Evolutionary conservation across 2,797 vertebrate genomes (phyloP), one percentile per base, ranked within the genome.

Genomic region (Anniella stebbinsi): DNA sequence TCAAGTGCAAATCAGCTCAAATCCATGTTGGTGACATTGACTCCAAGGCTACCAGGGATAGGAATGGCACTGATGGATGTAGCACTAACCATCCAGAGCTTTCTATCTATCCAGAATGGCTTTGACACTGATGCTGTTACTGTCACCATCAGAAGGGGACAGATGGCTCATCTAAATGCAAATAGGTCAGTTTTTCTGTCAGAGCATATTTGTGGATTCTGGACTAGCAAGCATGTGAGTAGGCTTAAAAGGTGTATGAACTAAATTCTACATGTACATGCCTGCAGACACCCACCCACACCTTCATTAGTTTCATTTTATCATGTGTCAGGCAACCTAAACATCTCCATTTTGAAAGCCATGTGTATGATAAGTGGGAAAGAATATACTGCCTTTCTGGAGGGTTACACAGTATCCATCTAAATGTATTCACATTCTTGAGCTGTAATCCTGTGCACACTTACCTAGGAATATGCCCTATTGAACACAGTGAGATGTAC

Each of bases 181-280:
- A 54, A 95, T 88, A 25, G 57, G 51, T 8, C 80, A 84, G 38
- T 84, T 95, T 72, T 30, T 36, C 86, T 85, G 87, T 84, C 0
- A 86, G 51, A 92, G 5, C 33, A 18, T 21, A 57, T 1, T 38
- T 77, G 33, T 86, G 70, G 89, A 87, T 90, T 92, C 77, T 72
- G 0, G 57, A 89, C 75, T 41, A 90, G 83, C 36, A 91, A 78
- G 30, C 89, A 51, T 88, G 80, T 23, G 88, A 36, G 1, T 54
- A 25, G 66, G 66, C 51, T 83, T 88, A 33, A 3, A 0, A 81
- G 51, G 0, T 41, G 57, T 87, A 86, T 72, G 92, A 66, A 89
- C 21, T 51, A 67, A 87, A 60, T 88, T 92, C 77, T 84, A 90
- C 66, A 36, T 85, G 90, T 6, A 38, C 5, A 69, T 21, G 72